Percentiles rank a stretch among this genome's conserved stretches.
Conservation (phyloP, 2,113 vertebrate species). For the Megaceryle torquata region DNA sequence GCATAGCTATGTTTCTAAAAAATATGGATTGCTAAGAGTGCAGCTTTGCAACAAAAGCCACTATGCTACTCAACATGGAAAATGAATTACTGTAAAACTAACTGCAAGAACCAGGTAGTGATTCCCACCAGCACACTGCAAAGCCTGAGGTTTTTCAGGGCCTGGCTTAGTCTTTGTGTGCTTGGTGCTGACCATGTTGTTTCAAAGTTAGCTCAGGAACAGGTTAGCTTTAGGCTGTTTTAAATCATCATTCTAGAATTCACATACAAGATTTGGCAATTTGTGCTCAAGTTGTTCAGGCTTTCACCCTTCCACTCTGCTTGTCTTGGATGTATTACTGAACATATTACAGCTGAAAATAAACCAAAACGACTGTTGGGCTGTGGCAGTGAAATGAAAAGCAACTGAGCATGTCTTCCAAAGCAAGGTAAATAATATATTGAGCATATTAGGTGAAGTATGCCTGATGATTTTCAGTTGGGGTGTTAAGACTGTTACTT, state of each 20-base stretch:
- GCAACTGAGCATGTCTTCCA: background rate
- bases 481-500: background rate
- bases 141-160: background rate
- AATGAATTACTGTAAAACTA: background rate
- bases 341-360: background rate
- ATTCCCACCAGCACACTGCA: background rate
- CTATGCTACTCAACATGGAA: background rate
- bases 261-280: background rate
- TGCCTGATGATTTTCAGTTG: background rate
- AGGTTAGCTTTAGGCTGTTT: background rate
- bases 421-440: background rate
- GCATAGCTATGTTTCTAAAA: background rate
- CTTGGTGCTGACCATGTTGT: background rate
- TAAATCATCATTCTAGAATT: background rate
- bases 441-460: background rate
- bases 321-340: background rate
- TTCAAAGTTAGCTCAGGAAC: background rate
- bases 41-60: background rate
- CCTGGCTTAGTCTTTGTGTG: background rate
- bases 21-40: background rate
- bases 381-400: background rate
- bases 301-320: background rate
- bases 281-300: background rate
- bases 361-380: background rate
- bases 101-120: background rate